Evolutionary conservation across 2,888 invertebrate species (phyloP).

Genomic region (Gasteruption jaculator): DNA sequence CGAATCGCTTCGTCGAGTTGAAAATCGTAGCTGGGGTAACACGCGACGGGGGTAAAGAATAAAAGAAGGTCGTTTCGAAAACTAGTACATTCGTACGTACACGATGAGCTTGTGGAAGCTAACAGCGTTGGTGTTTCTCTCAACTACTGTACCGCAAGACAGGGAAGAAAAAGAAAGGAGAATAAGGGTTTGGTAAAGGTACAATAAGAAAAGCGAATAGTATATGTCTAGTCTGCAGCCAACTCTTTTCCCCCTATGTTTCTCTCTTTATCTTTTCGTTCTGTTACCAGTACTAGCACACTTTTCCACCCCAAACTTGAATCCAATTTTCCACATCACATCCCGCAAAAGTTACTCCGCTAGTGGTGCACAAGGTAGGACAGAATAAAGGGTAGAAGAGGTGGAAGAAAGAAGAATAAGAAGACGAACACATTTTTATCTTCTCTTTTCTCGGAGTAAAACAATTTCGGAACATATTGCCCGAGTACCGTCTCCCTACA

Average conservation of each 20-base stretch:
- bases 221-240: slow-evolving; percentile 26
- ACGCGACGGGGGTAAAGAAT: slow-evolving; percentile 13
- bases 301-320: slow-evolving; percentile 38
- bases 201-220: slow-evolving; percentile 27
- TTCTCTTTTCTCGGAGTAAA: slow-evolving; percentile 35
- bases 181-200: slow-evolving; percentile 11
- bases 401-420: slow-evolving; percentile 11
- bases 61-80: background rate
- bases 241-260: slow-evolving; percentile 17
- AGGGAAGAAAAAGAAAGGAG: background rate
- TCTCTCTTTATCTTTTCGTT: slow-evolving; percentile 10
- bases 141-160: slow-evolving; percentile 14
- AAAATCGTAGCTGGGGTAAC: slow-evolving; percentile 32
- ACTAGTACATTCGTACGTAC: background rate
- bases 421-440: slow-evolving; percentile 31
- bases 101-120: too few relatives aligned
- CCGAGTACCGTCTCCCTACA: slow-evolving; percentile 25
- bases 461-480: slow-evolving; percentile 45
- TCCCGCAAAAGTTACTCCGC: slow-evolving; percentile 45
- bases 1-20: slow-evolving; percentile 33
- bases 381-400: slow-evolving; percentile 14
- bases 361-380: slow-evolving; percentile 14
- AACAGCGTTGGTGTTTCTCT: too few relatives aligned
- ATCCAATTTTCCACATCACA: slow-evolving; percentile 47
- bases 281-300: slow-evolving; percentile 11